These are phyloP conservation scores for Gymnogyps californianus DNA, from an alignment of 2,113 vertebrate species.

Conservation along the genomic window DNA sequence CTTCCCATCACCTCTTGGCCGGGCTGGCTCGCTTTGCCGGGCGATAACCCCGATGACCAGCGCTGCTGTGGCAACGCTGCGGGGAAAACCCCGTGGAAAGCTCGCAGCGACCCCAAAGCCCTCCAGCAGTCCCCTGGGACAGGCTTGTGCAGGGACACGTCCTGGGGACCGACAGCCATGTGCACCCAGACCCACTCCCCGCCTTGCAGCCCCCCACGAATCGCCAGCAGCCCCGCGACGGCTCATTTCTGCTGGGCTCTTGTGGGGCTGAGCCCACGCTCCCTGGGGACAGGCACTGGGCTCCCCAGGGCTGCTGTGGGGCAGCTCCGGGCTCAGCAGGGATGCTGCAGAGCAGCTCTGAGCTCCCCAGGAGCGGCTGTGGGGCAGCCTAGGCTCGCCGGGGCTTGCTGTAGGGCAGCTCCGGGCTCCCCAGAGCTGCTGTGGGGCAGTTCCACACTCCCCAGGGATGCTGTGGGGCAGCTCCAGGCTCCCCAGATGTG, in stretches of 20 bases:
- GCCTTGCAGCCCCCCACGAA: accelerated
- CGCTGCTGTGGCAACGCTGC: accelerated
- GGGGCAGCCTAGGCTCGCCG: no score
- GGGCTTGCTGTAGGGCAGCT: not conserved
- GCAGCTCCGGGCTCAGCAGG: no score
- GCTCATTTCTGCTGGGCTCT: not conserved
- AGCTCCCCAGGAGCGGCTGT: no score
- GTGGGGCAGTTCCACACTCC: no score
- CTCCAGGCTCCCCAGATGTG: not conserved
- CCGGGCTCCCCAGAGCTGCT: not conserved
- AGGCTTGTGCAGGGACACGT: not conserved
- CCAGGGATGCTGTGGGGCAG: no score
- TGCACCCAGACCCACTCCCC: accelerated
- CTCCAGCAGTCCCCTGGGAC: not conserved
- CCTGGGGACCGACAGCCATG: not conserved
- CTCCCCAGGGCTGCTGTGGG: not conserved
- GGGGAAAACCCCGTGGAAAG: not conserved
- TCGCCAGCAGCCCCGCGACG: accelerated
- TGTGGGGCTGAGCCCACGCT: not conserved
- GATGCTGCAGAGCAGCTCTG: not conserved
- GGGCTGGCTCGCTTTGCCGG: not conserved
- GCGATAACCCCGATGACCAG: accelerated
- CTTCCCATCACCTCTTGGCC: not conserved
- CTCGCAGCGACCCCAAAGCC: accelerated
- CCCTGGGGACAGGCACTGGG: not conserved